Base-by-base conservation (phyloP, 2,797 vertebrate species). In the Acrossocheilus wenchowensis region DNA sequence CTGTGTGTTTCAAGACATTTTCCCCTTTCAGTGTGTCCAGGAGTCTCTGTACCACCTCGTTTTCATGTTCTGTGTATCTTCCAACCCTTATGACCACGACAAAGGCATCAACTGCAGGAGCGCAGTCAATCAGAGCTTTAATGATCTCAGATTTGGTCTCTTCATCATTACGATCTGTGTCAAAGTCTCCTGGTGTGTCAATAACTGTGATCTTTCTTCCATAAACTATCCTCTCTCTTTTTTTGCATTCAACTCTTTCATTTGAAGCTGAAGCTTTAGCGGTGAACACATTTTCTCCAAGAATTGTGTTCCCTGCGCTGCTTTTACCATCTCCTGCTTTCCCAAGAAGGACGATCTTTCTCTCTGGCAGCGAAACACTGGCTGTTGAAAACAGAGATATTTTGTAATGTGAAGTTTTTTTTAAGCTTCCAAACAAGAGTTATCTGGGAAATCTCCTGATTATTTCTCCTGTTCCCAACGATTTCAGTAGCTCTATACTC, bases 61-160 rank as follows among this genome's bases (percentile, higher is more conserved):
- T 57, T 84, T 94, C 92, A 0, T 92, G 92, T 36, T 48, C 10
- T 7, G 92, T 89, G 89, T 87, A 94, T 62, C 87, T 92, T 1
- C 89, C 93, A 50, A 94, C 93, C 87, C 90, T 93, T 0, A 93
- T 90, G 34, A 94, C 82, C 8, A 84, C 34, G 5, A 77, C 60
- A 66, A 84, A 77, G 26, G 82, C 82, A 23, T 84, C 66, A 0
- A 73, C 8, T 0, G 21, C 73, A 0, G 73, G 43, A 48, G 73
- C 11, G 19, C 60, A 66, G 12, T 77, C n/a, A 7, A 74, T 77
- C 5, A 84, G 23, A 34, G 48, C 52, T 30, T 34, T 43, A 8
- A 48, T 11, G 6, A 84, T 84, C 71, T 68, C 83, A n/a, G 54
- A 43, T 26, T 66, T 77, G 5, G 77, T 71, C 4, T 10, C 8